Evolutionary conservation across 1,140 invertebrate species (phyloP).

Genomic region (Megathymus violae): DNA sequence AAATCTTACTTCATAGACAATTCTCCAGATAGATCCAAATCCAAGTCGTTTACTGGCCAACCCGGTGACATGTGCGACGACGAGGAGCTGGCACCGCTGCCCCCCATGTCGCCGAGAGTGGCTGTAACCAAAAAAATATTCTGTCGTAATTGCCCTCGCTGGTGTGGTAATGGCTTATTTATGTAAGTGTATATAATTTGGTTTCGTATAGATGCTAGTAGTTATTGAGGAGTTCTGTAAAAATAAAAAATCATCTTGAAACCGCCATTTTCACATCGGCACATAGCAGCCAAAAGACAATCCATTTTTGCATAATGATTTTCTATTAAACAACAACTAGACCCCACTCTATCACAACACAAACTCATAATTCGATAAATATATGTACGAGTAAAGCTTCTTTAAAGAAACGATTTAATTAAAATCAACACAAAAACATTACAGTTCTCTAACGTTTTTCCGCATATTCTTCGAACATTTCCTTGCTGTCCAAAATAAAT

Average conservation of each 20-base stretch:
- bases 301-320: too few relatives aligned
- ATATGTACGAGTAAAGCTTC: too few relatives aligned
- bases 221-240: neutral
- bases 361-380: too few relatives aligned
- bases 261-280: too few relatives aligned
- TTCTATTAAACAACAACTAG: too few relatives aligned
- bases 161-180: neutral
- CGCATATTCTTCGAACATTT: too few relatives aligned
- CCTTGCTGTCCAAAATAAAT: too few relatives aligned
- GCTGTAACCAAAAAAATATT: conserved; percentile 46
- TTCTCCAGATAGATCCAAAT: conserved; percentile 74
- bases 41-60: conserved; percentile 85
- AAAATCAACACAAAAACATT: too few relatives aligned
- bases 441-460: too few relatives aligned
- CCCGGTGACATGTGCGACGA: conserved; percentile 76
- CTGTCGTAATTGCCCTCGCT: neutral
- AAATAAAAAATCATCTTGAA: neutral
- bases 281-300: too few relatives aligned
- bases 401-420: too few relatives aligned
- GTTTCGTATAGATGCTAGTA: neutral
- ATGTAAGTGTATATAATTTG: neutral
- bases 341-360: too few relatives aligned
- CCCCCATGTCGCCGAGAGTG: conserved; percentile 74
- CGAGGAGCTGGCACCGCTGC: conserved; percentile 73
- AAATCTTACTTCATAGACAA: conserved; percentile 74